Conservation (phyloP, 2,888 invertebrate species). For the Nemoura dubitans region DNA sequence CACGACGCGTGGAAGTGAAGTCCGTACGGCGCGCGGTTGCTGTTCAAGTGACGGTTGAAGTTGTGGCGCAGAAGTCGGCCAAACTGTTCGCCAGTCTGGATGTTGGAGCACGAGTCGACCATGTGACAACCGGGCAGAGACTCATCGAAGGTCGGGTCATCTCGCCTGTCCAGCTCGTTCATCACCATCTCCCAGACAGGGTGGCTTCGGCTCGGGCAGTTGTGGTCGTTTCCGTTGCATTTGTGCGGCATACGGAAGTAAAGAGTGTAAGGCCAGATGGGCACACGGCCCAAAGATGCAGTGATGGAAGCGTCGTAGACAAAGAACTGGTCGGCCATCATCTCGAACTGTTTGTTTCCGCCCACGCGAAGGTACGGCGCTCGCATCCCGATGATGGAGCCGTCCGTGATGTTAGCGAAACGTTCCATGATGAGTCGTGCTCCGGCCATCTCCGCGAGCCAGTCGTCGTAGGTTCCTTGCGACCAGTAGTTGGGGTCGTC, state of each 20-base stretch:
- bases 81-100: slow-evolving; percentile 91
- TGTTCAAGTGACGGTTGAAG: slow-evolving; percentile 92
- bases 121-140: slow-evolving; percentile 93
- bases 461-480: slow-evolving; percentile 86
- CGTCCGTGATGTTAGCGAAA: slow-evolving; percentile 92
- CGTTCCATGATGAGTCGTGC: slow-evolving; percentile 85
- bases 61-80: slow-evolving; percentile 90
- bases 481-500: slow-evolving; percentile 92
- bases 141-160: slow-evolving; percentile 93
- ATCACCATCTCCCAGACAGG: slow-evolving; percentile 97
- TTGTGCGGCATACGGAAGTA: slow-evolving; percentile 97
- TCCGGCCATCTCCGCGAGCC: slow-evolving; percentile 95
- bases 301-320: slow-evolving; percentile 95
- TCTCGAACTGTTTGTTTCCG: slow-evolving; percentile 94
- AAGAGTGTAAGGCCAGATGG: slow-evolving; percentile 96
- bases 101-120: slow-evolving; percentile 93
- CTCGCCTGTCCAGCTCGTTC: slow-evolving; percentile 93
- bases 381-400: slow-evolving; percentile 86
- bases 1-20: slow-evolving; percentile 95
- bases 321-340: slow-evolving; percentile 96
- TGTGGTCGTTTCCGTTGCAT: slow-evolving; percentile 93
- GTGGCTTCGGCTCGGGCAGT: slow-evolving; percentile 82
- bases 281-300: slow-evolving; percentile 86
- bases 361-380: slow-evolving; percentile 91
- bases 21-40: slow-evolving; percentile 92